phyloP scores from a whole-genome alignment of 2,888 invertebrate genomes.

The Thereva nobilitata region DNA sequence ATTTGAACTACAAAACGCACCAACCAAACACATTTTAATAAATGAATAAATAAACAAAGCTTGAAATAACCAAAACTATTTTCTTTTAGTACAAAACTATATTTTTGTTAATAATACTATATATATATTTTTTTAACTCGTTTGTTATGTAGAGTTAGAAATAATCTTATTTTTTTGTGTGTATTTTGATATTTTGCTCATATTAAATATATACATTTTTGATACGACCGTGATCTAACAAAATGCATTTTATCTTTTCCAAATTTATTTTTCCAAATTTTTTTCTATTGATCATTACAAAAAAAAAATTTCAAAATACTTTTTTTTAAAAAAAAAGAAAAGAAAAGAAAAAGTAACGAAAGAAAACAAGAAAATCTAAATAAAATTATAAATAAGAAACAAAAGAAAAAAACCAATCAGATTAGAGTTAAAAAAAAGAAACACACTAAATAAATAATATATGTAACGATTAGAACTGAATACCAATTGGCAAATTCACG shows the following conservation, averaged over 20 bases:
- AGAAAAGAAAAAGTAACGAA: background rate
- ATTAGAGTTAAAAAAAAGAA: background rate
- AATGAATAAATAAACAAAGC: background rate
- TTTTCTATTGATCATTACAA: slow-evolving; percentile 6
- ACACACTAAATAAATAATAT: slow-evolving; percentile 3
- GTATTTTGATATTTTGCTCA: too few relatives aligned
- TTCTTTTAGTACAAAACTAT: background rate
- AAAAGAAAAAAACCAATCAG: background rate
- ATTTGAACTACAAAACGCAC: too few relatives aligned
- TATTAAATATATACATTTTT: slow-evolving; percentile 14
- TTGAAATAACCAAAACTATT: slow-evolving; percentile 25
- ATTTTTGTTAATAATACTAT: slow-evolving; percentile 14
- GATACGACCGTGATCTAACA: slow-evolving; percentile 45
- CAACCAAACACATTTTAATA: background rate
- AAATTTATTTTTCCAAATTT: slow-evolving; percentile 37
- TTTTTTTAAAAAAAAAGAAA: background rate
- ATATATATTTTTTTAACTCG: slow-evolving; percentile 1
- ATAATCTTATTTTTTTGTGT: slow-evolving; percentile 7
- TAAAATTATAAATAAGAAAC: slow-evolving; percentile 27
- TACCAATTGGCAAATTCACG: slow-evolving; percentile 27
- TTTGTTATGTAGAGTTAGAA: slow-evolving; percentile 14
- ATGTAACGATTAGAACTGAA: slow-evolving; percentile 42
- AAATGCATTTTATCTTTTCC: slow-evolving; percentile 41
- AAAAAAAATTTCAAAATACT: slow-evolving; percentile 8
- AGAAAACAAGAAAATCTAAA: slow-evolving; percentile 11